These are phyloP conservation scores for Escarpia spicata DNA, from an alignment of 2,888 invertebrate genomes.

Conservation along the genomic window DNA sequence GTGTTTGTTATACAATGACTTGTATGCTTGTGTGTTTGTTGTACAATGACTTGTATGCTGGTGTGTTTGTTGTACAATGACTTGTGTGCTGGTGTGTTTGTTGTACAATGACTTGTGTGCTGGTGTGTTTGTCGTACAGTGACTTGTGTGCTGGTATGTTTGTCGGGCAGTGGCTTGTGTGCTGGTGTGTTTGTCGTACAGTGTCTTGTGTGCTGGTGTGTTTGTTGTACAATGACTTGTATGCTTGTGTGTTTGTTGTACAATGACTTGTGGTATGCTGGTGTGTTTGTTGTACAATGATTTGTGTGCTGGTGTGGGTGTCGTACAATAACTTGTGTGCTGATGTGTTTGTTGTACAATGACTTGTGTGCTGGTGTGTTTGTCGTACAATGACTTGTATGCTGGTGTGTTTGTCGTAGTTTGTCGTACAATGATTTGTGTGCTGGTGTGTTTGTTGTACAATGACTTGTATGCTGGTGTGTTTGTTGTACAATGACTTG, in stretches of 20 bases:
- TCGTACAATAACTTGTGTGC: conserved; percentile 78
- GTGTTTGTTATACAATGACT: conserved; percentile 76
- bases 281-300: conserved; percentile 76
- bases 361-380: conserved; percentile 88
- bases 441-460: no score
- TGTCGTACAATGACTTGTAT: conserved; percentile 77
- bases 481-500: no score
- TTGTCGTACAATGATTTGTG: conserved; percentile 38
- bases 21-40: conserved; percentile 82
- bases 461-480: no score
- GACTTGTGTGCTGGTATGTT: conserved; percentile 88
- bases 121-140: conserved; percentile 76
- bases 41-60: conserved; percentile 80
- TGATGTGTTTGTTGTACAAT: conserved; percentile 76
- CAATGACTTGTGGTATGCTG: conserved; percentile 84
- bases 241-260: conserved; percentile 79
- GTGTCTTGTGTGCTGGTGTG: conserved; percentile 89
- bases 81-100: conserved; percentile 85
- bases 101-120: conserved; percentile 78
- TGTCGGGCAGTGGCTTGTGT: conserved; percentile 76
- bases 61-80: conserved; percentile 76
- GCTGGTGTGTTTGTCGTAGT: conserved; percentile 78
- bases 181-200: conserved; percentile 76
- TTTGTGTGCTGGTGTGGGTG: conserved; percentile 85
- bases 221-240: conserved; percentile 74